Conservation (phyloP, 2,113 vertebrate genomes). For the Nyctereutes procyonoides region DNA sequence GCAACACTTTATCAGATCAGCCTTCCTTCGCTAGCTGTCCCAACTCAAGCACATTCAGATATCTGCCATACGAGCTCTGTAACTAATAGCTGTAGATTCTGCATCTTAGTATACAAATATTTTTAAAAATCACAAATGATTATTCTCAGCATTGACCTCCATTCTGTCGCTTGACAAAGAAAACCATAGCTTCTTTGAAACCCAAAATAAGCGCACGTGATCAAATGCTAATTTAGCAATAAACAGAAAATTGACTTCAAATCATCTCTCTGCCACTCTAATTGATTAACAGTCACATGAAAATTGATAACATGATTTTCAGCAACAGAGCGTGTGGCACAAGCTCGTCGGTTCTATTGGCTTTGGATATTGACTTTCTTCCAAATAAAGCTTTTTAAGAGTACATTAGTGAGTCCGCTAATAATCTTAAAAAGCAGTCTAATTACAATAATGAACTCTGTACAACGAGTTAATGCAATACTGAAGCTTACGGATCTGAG, state of each 20-base stretch:
- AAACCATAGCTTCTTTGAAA: conserved; percentile 76
- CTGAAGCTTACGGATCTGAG: conserved; percentile 68
- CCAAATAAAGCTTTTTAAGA: conserved; percentile 89
- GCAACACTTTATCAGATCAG: not conserved
- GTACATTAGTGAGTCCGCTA: conserved; percentile 88
- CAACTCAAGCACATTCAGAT: not conserved
- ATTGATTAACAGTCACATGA: conserved; percentile 97
- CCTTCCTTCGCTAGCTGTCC: not conserved
- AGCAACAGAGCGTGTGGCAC: conserved; percentile 84
- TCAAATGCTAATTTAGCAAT: conserved; percentile 89
- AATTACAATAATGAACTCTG: conserved; percentile 86
- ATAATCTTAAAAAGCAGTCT: conserved; percentile 89
- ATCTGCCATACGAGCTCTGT: not conserved
- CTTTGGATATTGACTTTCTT: conserved; percentile 87
- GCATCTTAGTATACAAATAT: conserved; percentile 29
- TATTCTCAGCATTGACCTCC: conserved; percentile 65
- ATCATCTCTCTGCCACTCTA: conserved; percentile 94
- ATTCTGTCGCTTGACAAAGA: conserved; percentile 75
- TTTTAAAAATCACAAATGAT: conserved; percentile 76
- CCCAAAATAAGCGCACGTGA: conserved; percentile 85
- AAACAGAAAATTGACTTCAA: conserved; percentile 94
- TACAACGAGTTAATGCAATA: conserved; percentile 77
- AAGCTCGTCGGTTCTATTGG: conserved; percentile 85
- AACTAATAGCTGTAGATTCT: not conserved
- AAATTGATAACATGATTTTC: conserved; percentile 96